Conservation (phyloP, 1,140 invertebrate genomes). For the Drosophila santomea region DNA sequence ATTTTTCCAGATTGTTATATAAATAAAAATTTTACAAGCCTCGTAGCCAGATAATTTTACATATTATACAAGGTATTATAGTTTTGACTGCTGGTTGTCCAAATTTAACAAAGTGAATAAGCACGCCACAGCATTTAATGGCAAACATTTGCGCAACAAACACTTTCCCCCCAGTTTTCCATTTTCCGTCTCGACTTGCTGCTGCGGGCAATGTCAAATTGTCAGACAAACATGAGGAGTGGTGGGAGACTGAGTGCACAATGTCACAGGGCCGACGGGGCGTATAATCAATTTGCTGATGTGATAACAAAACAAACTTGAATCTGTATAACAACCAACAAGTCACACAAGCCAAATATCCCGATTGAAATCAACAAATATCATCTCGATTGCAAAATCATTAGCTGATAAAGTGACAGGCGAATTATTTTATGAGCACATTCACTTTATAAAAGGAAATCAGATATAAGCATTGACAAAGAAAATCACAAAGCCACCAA, state of each 20-base stretch:
- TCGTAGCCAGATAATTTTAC: too few species aligned
- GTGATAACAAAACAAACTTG: slow-evolving; percentile 41
- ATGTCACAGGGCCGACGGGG: slow-evolving; percentile 36
- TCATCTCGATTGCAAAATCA: slow-evolving; percentile 4
- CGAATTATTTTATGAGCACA: background rate
- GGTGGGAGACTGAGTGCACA: slow-evolving; percentile 21
- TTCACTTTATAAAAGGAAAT: background rate
- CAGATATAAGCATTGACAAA: background rate
- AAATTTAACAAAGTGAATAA: slow-evolving; percentile 30
- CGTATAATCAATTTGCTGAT: slow-evolving; percentile 59
- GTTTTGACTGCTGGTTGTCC: background rate
- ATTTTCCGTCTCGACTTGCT: slow-evolving; percentile 15
- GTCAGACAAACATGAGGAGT: slow-evolving; percentile 22
- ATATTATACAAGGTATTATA: background rate
- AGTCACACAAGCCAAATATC: slow-evolving; percentile 1
- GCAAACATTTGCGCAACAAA: slow-evolving; percentile 37
- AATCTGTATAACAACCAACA: slow-evolving; percentile 15
- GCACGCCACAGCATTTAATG: slow-evolving; percentile 24
- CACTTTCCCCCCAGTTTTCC: slow-evolving; percentile 18
- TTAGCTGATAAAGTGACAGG: background rate
- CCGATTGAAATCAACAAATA: slow-evolving; percentile 7
- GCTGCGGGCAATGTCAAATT: slow-evolving; percentile 44
- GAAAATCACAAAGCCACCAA: background rate
- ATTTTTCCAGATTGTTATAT: background rate
- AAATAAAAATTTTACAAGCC: too few species aligned